Evolutionary conservation across 2,113 vertebrate species (phyloP), one percentile per base, ranked within the genome.

Genomic region (Proteles cristata): DNA sequence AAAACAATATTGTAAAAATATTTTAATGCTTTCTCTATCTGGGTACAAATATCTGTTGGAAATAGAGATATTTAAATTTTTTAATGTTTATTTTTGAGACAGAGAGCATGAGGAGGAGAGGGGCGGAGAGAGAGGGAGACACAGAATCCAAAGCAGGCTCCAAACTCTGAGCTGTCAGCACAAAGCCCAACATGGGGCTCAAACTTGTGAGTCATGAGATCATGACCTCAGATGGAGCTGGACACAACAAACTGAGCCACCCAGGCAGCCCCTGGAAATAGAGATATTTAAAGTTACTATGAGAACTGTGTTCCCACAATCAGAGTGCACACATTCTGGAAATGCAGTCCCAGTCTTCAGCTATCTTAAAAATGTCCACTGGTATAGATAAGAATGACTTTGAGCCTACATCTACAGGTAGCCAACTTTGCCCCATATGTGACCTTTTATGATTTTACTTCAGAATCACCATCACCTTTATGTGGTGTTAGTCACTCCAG

Each of bases 21-120:
- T 93, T 83, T 61, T 71, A 87, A 71, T 90, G n/a, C 3, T 33
- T 90, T 65, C 80, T 92, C 21, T 9, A 55, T 96, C 43, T 90
- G 88, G 4, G 3, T 61, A 80, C 39, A 96, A 69, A 4, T 88
- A 63, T 85, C 31, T 95, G 6, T 61, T 84, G 39, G 43, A 53
- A 48, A 26, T 2, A 66, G 23, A 39, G 14, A 28, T 55, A 88
- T 66, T 66, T 86, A 63, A 85, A 65, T 61, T 61, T 61, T 21
- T 61, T 23, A 21, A 61, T 61, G 19, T 61, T 61, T 61, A 61
- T 61, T 61, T 61, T 61, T 9, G 21, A 23, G 58, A 61, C 7
- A 61, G 21, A 61, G 58, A 23, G 58, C 21, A 61, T 8, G 0
- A 61, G 58, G 21, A 58, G 21, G 58, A 61, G 58, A 61, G 21